Conservation (phyloP, 2,797 vertebrate species). For the Threskiornis aethiopicus region DNA sequence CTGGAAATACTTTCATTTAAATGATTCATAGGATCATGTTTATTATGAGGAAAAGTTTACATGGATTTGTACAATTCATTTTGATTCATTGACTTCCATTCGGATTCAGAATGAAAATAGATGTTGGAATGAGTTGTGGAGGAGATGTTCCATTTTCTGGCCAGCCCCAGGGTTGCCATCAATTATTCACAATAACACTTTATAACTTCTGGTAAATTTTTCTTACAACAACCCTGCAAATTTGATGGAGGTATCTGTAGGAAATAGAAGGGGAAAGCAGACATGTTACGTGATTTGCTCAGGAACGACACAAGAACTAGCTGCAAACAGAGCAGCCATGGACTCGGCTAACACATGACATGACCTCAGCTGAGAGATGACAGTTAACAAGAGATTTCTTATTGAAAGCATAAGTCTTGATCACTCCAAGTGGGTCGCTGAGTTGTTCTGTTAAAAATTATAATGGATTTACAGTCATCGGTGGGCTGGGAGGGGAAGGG, state of each 20-base stretch:
- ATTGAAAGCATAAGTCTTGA: not conserved
- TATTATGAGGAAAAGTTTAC: not conserved
- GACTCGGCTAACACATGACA: not conserved
- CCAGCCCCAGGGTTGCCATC: not conserved
- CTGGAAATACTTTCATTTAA: slow-evolving; percentile 3
- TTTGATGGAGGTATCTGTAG: not conserved
- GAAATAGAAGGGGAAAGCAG: not conserved
- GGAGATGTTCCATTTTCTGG: not conserved
- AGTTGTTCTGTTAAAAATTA: not conserved
- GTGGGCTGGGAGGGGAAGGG: not conserved
- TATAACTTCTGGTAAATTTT: not conserved
- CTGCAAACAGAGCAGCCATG: not conserved
- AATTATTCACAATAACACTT: not conserved
- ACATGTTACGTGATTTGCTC: rapidly evolving
- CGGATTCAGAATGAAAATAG: not conserved
- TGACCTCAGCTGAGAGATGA: not conserved
- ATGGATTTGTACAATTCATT: not conserved
- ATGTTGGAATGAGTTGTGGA: not conserved
- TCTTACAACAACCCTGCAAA: not conserved
- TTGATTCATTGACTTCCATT: not conserved
- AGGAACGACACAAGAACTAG: rapidly evolving
- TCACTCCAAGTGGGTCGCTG: not conserved
- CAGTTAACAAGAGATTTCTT: not conserved
- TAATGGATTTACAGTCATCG: not conserved
- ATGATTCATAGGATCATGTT: not conserved